Evolutionary conservation across 2,113 vertebrate species (phyloP), one percentile per base, ranked within the genome.

Genomic region (Arvicanthis niloticus): DNA sequence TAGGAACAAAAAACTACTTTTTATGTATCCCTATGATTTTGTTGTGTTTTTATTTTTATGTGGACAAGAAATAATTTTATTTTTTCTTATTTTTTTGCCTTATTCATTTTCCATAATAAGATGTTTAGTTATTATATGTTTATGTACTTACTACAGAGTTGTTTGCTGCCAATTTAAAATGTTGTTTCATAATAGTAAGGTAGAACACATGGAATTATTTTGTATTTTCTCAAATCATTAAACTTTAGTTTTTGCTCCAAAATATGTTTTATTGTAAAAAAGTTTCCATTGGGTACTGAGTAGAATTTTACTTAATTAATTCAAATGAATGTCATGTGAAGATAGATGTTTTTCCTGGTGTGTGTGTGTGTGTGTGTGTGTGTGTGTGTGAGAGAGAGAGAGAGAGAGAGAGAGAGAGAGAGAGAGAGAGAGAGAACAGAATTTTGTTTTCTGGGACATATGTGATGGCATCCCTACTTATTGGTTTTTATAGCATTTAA

Each of bases 251-350:
- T 13, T 2, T 31, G 58, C 42, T 15, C 24, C 40, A 40, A 7
- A 42, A 26, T 40, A 6, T 60, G 5, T 26, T 58, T 21, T 82
- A 40, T 60, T 82, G 13, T 82, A 60, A 3, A 60, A 11, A 58
- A 24, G 11, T 82, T 82, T 60, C 22, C 6, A 15, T 82, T 11
- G 12, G 7, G 0, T 29, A 1, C 15, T 62, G 15, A 17, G 24
- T 62, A 84, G n/a, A 97, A 97, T 96, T 88, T 60, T 40, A 37
- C 70, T 67, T 78, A 80, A 84, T 89, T 81, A 37, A 92, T 91
- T 94, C 53, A 76, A 51, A 81, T 72, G 24, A 85, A 17, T 91
- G 37, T 70, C 70, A 94, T 80, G 15, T 10, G 67, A 90, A 56
- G 58, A 51, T 62, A 81, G 34, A 37, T 65, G 11, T 65, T 65